Evolutionary conservation across 2,888 invertebrate genomes (phyloP), one percentile per base, ranked within the genome.

Genomic region (Tetragonisca angustula): DNA sequence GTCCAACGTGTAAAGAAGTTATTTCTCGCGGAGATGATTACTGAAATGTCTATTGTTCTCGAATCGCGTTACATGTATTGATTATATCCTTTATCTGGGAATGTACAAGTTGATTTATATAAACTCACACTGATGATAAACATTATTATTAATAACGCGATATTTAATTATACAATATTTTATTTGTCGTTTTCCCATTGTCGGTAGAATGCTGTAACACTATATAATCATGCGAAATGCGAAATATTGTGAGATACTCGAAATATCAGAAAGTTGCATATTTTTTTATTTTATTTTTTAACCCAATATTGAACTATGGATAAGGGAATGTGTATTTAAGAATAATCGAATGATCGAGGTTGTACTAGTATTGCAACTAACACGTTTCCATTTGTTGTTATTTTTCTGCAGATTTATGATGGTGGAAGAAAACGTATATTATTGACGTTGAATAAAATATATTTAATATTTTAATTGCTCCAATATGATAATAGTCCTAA

Each of bases 1-100:
- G 99, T 91, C 99, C 99, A 64, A 99, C 99, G 0, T 99, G 99
- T 95, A 99, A 99, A 95, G 99, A 99, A 95, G 97, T 99, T 43
- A 97, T 99, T 70, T 99, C 99, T 49, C 97, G 99, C 85, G 99
- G 99, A 52, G 97, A 98, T 87, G 99, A 99, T 95, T 99, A 99
- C 95, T 99, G 96, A 96, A 56, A 83, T 84, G 50, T 36, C 49
- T 64, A 56, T 80, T 84, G 65, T 81, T 84, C 62, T 75, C 19
- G 52, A 78, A 80, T 61, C 81, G 50, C 68, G 68, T 76, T 79
- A 50, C 69, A 27, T 21, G 24, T 59, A 71, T 62, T 78, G 74
- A 54, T 27, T 62, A 17, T 71, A 81, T 74, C 36, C 24, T 67
- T 13, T 61, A 65, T 70, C 54, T 79, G 75, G 61, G 70, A 82